Base-by-base conservation (phyloP, 1,140 invertebrate species). In the Apis laboriosa region DNA sequence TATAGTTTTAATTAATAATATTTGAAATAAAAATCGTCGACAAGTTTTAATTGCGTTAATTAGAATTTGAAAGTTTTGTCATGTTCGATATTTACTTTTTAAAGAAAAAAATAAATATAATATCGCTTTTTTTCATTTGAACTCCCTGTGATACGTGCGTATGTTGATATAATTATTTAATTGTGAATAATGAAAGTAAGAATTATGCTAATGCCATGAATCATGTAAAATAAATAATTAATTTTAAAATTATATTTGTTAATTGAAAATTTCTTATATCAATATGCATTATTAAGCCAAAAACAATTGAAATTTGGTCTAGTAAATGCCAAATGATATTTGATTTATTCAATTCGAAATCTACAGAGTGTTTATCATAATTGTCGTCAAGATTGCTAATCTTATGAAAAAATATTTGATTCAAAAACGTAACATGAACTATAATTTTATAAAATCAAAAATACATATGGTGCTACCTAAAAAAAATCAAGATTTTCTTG, bases 101-200 rank as follows among this genome's bases (percentile, higher is more conserved):
- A 43, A 64, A 12, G 28, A 67, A 51, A 12, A 58, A n/a, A 51
- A 61, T 28, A 53, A 63, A 21, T n/a, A 19, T 74, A 73, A 80
- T 21, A 63, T 63, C 64, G 51, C 24, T 66, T 56, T 28, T 78
- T 78, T 78, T 24, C 67, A 17, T 72, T 28, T 68, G 64, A 83
- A 53, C 58, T 78, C 67, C 56, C 86, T 87, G 85, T 88, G 86
- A 87, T 87, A 88, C 64, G 77, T 84, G 66, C 76, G 73, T 67
- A 77, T 77, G 81, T 73, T 55, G 68, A 86, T 56, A 83, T 67
- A 84, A 86, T 63, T 68, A 80, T 53, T 61, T 83, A 60, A 80
- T 80, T 77, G n/a, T 79, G 60, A 80, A 75, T 53, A 74, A 84
- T 70, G 70, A 87, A 77, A 74, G 61, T 68, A 56, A 87, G 58